phyloP scores from a whole-genome alignment of 2,797 vertebrate genomes.

The Lepus oiostolus region DNA sequence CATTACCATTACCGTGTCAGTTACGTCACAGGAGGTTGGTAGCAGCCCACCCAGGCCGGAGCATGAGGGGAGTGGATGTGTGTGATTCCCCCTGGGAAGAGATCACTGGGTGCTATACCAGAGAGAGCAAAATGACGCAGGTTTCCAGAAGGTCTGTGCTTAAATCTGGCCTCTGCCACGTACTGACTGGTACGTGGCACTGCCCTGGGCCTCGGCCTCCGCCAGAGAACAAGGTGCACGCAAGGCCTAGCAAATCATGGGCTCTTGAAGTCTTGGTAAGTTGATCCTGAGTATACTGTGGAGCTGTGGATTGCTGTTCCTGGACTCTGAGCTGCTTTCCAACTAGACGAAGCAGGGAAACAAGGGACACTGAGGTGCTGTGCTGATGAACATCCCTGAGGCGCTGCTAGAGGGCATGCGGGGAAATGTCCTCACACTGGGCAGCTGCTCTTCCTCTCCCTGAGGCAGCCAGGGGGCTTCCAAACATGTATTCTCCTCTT shows the following conservation, averaged over 20 bases:
- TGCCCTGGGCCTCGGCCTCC: background rate
- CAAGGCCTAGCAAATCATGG: background rate
- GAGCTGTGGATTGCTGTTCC: conserved; percentile 41
- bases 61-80: background rate
- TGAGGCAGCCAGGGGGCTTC: background rate
- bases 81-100: background rate
- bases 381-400: conserved; percentile 7
- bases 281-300: conserved; percentile 33
- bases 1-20: background rate
- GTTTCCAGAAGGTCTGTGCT: conserved; percentile 42
- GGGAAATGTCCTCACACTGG: conserved; percentile 4
- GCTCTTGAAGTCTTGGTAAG: background rate
- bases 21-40: background rate
- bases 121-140: background rate
- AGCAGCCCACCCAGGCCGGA: background rate
- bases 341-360: conserved; percentile 40
- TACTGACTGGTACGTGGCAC: conserved; percentile 3
- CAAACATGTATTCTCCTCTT: conserved; percentile 26
- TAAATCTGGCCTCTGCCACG: conserved; percentile 42
- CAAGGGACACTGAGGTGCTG: background rate
- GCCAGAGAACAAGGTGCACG: background rate
- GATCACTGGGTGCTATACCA: background rate
- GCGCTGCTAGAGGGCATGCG: conserved; percentile 3
- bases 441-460: background rate
- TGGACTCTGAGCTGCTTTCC: conserved; percentile 49